Evolutionary conservation across 2,113 vertebrate species (phyloP), one percentile per base, ranked within the genome.

Genomic region (Sinocyclocheilus maitianheensis): DNA sequence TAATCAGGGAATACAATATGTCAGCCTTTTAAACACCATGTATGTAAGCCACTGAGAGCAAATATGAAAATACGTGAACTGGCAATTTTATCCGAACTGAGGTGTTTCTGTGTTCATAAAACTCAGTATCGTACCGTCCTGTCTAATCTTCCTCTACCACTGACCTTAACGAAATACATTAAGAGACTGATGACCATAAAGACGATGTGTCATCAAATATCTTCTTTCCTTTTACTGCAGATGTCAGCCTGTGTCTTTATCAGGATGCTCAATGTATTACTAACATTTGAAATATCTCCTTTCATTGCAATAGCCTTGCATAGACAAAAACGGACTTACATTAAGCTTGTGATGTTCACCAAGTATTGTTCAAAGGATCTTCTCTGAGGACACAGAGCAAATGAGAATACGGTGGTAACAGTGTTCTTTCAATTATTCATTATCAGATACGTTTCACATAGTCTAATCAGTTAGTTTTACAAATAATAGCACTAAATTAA

Each of bases 1-100:
- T 74, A 83, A 83, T 83, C 81, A 58, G 81, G 65, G 26, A 55
- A 78, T 81, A 65, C 77, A 84, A 84, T 87, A 84, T 65, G 77
- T 87, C 76, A 74, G 55, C 75, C 76, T 75, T 87, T 87, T 84
- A 14, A 80, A 62, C 62, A 82, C 63, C 24, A 83, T 20, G 74
- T 79, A 48, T 67, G 40, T 48, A 48, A 82, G 65, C 46, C 46
- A 48, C 46, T 3, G 46, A 48, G 11, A 48, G 46, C 46, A 48
- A 48, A 48, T 48, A 48, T 12, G 46, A 48, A 48, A 48, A 48
- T 48, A 48, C 2, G 5, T 37, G 37, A 5, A 4, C 37, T 0
- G 37, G 37, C 37, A 37, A 37, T 37, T 37, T 37, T 37, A 5
- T 37, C 37, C 0, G 46, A 48, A 48, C 46, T 11, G 11, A 12